These are phyloP conservation scores for Pleuronectes platessa DNA, from an alignment of 2,113 vertebrate species.

Conservation along the genomic window DNA sequence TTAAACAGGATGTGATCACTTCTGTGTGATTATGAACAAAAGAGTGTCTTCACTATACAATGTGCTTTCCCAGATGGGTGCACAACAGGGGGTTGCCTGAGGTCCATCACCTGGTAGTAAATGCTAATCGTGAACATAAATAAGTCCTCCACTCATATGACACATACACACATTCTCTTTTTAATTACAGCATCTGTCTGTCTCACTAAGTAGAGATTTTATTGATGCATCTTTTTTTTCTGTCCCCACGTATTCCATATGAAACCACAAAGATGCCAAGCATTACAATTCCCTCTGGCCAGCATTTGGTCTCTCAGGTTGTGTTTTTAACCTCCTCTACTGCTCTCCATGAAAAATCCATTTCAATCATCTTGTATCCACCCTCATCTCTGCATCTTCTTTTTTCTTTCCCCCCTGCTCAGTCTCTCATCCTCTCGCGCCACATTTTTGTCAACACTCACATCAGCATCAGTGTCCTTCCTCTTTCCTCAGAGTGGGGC, in stretches of 20 bases:
- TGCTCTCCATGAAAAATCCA: constrained; percentile 50
- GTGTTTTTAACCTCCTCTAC: constrained; percentile 23
- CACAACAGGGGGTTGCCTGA: constrained; percentile 44
- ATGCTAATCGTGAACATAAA: constrained; percentile 58
- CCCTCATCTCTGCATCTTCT: too few relatives aligned
- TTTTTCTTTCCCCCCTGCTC: background rate
- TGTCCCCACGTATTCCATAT: background rate
- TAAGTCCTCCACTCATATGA: constrained; percentile 12
- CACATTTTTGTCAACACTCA: background rate
- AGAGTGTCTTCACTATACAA: background rate
- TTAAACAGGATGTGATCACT: background rate
- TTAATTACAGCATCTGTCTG: constrained; percentile 46
- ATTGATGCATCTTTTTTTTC: background rate
- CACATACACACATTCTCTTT: constrained; percentile 19
- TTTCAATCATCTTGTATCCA: constrained; percentile 34
- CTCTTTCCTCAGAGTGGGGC: constrained; percentile 57
- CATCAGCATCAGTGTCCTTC: constrained; percentile 5
- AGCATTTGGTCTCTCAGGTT: constrained; percentile 18
- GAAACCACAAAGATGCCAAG: constrained; percentile 18
- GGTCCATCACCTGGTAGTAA: constrained; percentile 55
- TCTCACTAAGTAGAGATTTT: constrained; percentile 33
- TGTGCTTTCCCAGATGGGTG: constrained; percentile 43
- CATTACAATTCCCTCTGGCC: constrained; percentile 31
- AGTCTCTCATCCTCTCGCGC: background rate
- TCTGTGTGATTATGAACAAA: background rate